Evolutionary conservation across 2,888 invertebrate species (phyloP).

Genomic region (Pyrrhosoma nymphula): DNA sequence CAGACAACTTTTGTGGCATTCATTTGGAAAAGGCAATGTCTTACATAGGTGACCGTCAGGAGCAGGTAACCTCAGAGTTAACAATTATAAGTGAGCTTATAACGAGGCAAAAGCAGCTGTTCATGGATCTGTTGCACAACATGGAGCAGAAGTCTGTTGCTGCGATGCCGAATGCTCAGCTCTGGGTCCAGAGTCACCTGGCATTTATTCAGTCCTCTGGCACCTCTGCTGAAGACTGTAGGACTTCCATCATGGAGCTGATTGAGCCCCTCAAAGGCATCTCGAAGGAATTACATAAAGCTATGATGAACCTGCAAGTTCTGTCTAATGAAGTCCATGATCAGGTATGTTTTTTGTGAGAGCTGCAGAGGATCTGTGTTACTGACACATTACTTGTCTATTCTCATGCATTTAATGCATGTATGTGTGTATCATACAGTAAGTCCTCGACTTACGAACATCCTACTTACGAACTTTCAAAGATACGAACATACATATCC

Average conservation of each 20-base stretch:
- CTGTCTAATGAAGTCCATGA: constrained; percentile 20
- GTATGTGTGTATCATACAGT: no score
- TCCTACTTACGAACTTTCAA: no score
- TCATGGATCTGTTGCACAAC: background rate
- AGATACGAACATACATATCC: no score
- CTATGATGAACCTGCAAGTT: background rate
- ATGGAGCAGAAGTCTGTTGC: constrained; percentile 40
- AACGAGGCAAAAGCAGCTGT: background rate
- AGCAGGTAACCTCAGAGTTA: constrained; percentile 16
- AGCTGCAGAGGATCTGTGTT: no score
- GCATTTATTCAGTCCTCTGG: background rate
- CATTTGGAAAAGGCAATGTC: background rate
- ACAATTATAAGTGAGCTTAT: constrained; percentile 45
- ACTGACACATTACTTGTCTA: no score
- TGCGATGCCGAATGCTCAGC: constrained; percentile 34
- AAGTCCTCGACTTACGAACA: no score
- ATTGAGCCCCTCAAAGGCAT: constrained; percentile 35
- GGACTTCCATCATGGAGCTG: constrained; percentile 8
- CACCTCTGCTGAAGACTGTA: background rate
- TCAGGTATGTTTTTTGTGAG: background rate
- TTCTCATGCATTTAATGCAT: no score
- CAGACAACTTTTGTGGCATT: no score
- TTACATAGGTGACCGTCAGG: constrained; percentile 24
- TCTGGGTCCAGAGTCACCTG: constrained; percentile 35
- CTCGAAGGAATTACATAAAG: background rate